Evolutionary conservation across 2,113 vertebrate genomes (phyloP).

Genomic region (Ceyx margarethae): DNA sequence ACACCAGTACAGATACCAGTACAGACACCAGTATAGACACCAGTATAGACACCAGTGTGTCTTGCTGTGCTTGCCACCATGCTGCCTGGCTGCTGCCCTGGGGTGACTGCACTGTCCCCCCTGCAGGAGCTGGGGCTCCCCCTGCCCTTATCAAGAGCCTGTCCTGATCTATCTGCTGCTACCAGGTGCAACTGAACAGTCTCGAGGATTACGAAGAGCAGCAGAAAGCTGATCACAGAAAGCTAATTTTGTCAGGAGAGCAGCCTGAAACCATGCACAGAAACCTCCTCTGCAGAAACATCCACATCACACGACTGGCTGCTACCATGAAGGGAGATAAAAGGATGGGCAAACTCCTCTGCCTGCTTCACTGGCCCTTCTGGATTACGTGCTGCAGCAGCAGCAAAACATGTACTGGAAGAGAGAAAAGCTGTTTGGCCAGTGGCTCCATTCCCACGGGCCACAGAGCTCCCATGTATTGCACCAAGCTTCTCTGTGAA

Average conservation of each 20-base stretch:
- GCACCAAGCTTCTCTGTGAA: neutral
- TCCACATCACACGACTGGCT: neutral
- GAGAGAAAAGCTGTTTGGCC: neutral
- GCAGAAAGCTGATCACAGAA: neutral
- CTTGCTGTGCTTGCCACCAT: rapidly evolving
- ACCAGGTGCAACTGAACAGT: neutral
- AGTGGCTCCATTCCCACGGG: neutral
- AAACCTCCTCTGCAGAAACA: neutral
- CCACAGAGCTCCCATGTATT: neutral
- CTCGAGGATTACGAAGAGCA: neutral
- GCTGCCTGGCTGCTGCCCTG: neutral
- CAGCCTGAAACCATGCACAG: neutral
- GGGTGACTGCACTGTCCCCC: neutral
- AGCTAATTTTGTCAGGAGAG: neutral
- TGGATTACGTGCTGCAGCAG: neutral
- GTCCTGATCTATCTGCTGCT: neutral
- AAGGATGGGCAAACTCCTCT: neutral
- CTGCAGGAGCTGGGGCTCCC: neutral
- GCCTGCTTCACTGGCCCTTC: neutral
- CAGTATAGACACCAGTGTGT: neutral
- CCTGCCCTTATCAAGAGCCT: neutral
- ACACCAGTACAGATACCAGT: no score
- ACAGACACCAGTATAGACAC: no score
- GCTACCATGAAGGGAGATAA: neutral
- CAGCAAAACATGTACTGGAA: neutral